These are phyloP conservation scores for Bubalus kerabau DNA, from an alignment of 2,113 vertebrate species.

Conservation along the genomic window DNA sequence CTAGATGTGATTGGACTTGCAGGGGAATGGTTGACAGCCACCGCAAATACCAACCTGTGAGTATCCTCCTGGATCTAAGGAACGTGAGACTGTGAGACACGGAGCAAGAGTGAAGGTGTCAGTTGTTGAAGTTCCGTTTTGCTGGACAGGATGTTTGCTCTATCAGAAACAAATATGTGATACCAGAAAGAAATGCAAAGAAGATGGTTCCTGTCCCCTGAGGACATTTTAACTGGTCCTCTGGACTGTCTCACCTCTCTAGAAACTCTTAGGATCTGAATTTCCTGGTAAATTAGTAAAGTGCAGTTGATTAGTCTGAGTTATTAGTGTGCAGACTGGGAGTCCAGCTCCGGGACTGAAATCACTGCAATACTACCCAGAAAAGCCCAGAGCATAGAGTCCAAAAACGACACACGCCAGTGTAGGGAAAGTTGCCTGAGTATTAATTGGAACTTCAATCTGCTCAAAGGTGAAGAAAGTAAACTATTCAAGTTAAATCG, in stretches of 20 bases:
- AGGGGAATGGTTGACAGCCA: constrained; percentile 80
- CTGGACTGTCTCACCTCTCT: background rate
- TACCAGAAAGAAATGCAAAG: background rate
- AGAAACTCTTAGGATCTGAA: background rate
- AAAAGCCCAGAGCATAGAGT: background rate
- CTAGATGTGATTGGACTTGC: constrained; percentile 77
- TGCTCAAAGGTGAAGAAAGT: background rate
- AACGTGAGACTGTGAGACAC: background rate
- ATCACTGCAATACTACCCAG: background rate
- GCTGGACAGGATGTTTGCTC: background rate
- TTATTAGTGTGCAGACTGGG: background rate
- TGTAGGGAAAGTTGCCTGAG: background rate
- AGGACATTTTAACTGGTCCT: background rate
- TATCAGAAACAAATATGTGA: background rate
- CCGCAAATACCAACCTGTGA: constrained; percentile 79
- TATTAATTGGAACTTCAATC: background rate
- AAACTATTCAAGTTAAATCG: background rate
- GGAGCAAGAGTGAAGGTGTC: background rate
- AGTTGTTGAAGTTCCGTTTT: background rate
- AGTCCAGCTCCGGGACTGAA: background rate
- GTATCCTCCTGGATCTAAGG: background rate
- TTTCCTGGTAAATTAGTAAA: background rate
- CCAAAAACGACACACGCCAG: background rate
- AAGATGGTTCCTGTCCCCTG: background rate
- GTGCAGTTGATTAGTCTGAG: background rate